Evolutionary conservation across 1,140 invertebrate species (phyloP).

Genomic region (Cyrtorhinus lividipennis): DNA sequence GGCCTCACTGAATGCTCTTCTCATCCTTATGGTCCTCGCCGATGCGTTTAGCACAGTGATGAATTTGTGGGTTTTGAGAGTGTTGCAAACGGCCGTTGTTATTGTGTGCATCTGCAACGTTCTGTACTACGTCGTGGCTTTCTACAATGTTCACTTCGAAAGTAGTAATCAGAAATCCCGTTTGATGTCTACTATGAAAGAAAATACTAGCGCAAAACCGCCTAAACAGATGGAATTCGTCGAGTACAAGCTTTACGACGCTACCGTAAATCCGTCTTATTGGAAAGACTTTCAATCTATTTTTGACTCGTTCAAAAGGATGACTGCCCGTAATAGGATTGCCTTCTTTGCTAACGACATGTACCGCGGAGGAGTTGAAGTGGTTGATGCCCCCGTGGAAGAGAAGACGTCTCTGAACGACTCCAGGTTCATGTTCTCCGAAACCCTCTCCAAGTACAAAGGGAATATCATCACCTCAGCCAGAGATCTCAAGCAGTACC

Average conservation of each 20-base stretch:
- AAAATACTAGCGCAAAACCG: not conserved
- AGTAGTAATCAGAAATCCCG: not conserved
- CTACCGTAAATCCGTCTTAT: not conserved
- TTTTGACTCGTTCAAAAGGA: constrained; percentile 1
- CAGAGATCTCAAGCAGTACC: not conserved
- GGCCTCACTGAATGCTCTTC: not conserved
- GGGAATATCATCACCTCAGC: not conserved
- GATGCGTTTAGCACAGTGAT: not conserved
- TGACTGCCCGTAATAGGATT: not conserved
- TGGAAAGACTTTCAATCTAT: not conserved
- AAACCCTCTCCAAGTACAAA: not conserved
- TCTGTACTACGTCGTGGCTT: not conserved
- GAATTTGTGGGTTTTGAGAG: not conserved
- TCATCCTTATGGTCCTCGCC: not conserved
- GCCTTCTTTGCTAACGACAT: not conserved
- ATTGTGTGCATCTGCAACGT: not conserved
- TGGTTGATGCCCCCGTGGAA: not conserved
- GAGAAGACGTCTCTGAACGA: not conserved
- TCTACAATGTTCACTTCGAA: not conserved
- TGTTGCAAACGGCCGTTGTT: not conserved
- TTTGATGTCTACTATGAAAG: not conserved
- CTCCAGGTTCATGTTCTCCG: not conserved
- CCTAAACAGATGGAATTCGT: not conserved
- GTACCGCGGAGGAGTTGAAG: not conserved
- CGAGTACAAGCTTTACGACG: not conserved